phyloP scores from a whole-genome alignment of 2,113 vertebrate species.

The Megatriorchis doriae region DNA sequence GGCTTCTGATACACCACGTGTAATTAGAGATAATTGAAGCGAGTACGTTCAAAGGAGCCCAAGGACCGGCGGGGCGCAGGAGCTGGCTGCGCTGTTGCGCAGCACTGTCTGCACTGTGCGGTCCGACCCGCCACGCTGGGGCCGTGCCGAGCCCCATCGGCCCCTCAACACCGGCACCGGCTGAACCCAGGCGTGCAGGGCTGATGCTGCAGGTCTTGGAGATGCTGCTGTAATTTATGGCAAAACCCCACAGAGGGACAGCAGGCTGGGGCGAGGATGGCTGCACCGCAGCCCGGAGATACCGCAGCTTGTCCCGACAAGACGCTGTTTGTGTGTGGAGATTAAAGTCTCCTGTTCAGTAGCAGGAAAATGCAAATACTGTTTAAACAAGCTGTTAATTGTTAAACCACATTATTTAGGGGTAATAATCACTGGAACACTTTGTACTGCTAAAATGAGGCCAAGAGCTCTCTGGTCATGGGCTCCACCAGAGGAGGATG shows the following conservation, averaged over 20 bases:
- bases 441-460: background rate
- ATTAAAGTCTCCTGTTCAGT: background rate
- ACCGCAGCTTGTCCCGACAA: background rate
- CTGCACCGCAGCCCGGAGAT: background rate
- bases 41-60: background rate
- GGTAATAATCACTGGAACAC: background rate
- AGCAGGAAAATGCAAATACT: background rate
- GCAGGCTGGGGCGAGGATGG: background rate
- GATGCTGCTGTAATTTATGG: rapidly evolving
- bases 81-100: background rate
- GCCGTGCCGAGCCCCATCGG: rapidly evolving
- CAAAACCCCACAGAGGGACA: rapidly evolving
- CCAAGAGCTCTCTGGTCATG: background rate
- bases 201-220: rapidly evolving
- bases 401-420: background rate
- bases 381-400: background rate
- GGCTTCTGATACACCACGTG: background rate
- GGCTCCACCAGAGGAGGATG: background rate
- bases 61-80: background rate
- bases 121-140: rapidly evolving
- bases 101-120: rapidly evolving
- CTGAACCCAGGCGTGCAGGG: rapidly evolving
- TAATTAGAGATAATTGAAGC: background rate
- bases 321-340: background rate
- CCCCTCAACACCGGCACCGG: background rate